A percentile compares a stretch with the other conserved stretches of the same genome.
phyloP scores from a whole-genome alignment of 2,113 vertebrate species.

The Python bivittatus region DNA sequence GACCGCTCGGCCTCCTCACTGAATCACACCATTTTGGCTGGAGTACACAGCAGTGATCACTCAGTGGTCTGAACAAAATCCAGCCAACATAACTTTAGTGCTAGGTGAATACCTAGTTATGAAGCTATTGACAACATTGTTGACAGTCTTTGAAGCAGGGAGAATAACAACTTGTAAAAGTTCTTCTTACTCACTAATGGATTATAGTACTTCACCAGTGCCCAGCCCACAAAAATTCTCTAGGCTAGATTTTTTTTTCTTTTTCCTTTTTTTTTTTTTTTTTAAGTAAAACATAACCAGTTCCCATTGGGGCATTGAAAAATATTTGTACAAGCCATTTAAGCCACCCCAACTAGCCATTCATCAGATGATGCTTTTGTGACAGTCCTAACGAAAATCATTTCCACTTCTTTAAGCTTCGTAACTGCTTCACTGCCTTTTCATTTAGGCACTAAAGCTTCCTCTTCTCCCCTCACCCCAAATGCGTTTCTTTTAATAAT shows the following conservation, averaged over 20 bases:
- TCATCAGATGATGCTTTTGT: conserved; percentile 49
- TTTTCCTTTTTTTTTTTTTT: conserved; percentile 14
- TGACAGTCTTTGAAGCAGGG: neutral
- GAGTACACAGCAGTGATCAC: conserved; percentile 90
- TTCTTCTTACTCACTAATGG: conserved; percentile 76
- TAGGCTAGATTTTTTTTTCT: conserved; percentile 27
- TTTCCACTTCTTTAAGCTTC: conserved; percentile 69
- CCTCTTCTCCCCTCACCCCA: conserved; percentile 53
- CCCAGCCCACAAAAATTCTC: conserved; percentile 8
- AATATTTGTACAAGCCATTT: conserved; percentile 43
- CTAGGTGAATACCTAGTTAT: neutral
- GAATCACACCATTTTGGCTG: conserved; percentile 92
- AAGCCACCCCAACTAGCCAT: conserved; percentile 56
- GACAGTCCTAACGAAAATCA: conserved; percentile 70
- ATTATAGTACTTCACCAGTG: conserved; percentile 46
- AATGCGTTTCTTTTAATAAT: conserved; percentile 77
- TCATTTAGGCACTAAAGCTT: conserved; percentile 72
- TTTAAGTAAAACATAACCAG: conserved; percentile 47
- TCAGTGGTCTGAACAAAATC: conserved; percentile 84
- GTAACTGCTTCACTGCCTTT: conserved; percentile 74
- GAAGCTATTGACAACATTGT: neutral
- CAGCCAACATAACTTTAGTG: accelerated
- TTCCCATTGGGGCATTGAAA: conserved; percentile 10
- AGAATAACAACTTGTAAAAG: conserved; percentile 56
- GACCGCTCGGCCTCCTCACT: conserved; percentile 93